A percentile compares a stretch with the other conserved stretches of the same genome.
Evolutionary conservation across 35 echinoderm and acorn worm species (phyloP).

Genomic region (Apostichopus parvimensis): DNA sequence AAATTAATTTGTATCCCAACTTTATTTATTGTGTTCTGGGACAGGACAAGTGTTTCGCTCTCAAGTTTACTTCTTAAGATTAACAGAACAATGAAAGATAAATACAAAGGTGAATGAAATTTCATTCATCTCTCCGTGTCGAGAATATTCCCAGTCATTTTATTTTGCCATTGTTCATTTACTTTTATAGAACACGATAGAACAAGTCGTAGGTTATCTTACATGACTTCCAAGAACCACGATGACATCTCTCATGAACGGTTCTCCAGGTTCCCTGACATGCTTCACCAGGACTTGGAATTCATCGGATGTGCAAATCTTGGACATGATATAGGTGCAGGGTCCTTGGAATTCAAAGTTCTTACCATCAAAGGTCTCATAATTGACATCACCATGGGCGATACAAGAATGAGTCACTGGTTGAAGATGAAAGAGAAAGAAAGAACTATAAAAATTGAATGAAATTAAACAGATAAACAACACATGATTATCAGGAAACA

Average conservation of each 20-base stretch:
- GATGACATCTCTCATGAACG: slow-evolving; percentile 37
- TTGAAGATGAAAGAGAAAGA: not conserved
- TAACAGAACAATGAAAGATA: too few relatives aligned
- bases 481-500: too few relatives aligned
- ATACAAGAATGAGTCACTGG: slow-evolving; percentile 31
- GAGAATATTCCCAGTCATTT: too few relatives aligned
- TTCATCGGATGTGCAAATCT: slow-evolving; percentile 1
- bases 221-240: slow-evolving; percentile 30
- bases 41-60: too few relatives aligned
- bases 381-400: slow-evolving; percentile 52
- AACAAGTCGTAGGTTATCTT: not conserved
- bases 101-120: too few relatives aligned
- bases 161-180: too few relatives aligned
- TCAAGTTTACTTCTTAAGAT: too few relatives aligned
- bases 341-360: slow-evolving; percentile 41
- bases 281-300: slow-evolving; percentile 32
- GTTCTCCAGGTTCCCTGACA: not conserved
- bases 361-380: slow-evolving; percentile 46
- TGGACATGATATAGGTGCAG: slow-evolving; percentile 42
- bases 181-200: too few relatives aligned
- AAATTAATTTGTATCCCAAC: too few relatives aligned
- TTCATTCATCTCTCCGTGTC: too few relatives aligned
- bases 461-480: not conserved
- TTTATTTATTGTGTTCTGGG: too few relatives aligned
- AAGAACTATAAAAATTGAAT: not conserved